Evolutionary conservation across 2,888 invertebrate genomes (phyloP), one percentile per base, ranked within the genome.

Genomic region (Tupiocoris notatus): DNA sequence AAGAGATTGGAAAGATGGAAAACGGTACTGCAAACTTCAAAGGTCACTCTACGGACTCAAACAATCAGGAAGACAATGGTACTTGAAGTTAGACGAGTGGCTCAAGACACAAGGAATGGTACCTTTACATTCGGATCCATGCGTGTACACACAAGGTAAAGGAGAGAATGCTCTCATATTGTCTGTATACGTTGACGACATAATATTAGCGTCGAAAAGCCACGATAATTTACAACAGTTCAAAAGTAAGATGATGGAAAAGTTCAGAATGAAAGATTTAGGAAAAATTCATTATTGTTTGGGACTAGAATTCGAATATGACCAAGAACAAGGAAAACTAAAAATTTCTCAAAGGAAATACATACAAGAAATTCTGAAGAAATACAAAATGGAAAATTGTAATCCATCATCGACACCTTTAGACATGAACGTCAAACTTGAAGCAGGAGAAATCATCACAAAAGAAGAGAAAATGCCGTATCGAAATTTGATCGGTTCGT

Each of bases 331-430:
- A 17, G 12, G 3, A 3, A 39, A 3, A 39, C 6, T 39, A 39
- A 39, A 39, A n/a, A n/a, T n/a, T n/a, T n/a, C n/a, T 1, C 66
- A 56, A 12, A 25, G 9, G 18, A 66, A 66, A 66, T 21, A 71
- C 12, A 71, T 71, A 6, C 18, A 76, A 17, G 65, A 78, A 67
- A 54, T 71, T 17, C 17, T 73, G 57, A 66, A 25, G 7, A 64
- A 78, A 23, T 73, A 58, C 59, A 62, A 71, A n/a, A 71, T 76
- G 73, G 73, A 71, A 73, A 59, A 78, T 57, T 71, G 71, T 59
- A 24, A 66, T 24, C 23, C 56, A 24, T 39, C 59, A 57, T 58
- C 25, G 7, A 76, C 78, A 58, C 77, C 76, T 24, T 65, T 71
- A 66, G 71, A 61, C 17, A 39, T 63, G 12, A 65, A 71, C 18